Evolutionary conservation across 1,140 invertebrate species (phyloP), one percentile per base, ranked within the genome.

Genomic region (Caligus rogercresseyi): DNA sequence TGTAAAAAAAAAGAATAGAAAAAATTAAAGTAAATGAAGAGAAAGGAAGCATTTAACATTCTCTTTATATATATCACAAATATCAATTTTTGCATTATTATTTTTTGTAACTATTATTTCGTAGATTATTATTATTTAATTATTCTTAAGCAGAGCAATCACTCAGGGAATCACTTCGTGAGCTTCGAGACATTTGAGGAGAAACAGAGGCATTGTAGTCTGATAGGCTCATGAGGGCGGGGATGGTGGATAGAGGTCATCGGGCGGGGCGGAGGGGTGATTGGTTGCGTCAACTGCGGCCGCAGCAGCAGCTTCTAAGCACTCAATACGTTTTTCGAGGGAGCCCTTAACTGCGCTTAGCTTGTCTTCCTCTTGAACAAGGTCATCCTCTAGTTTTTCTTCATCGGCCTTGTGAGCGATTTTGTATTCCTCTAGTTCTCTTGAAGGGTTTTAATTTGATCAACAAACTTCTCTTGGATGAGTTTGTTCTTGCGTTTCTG

Each of bases 341-440:
- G 57, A 60, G 26, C 16, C 18, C 24, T 60, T 60, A 13, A 60
- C 57, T 3, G 26, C 26, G 24, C 24, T n/a, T 15, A 60, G n/a
- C 16, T 18, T 60, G 24, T 60, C 57, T 21, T 60, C 57, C n/a
- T 26, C 18, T n/a, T 20, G 16, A 1, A 18, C 26, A 3, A 60
- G 21, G 16, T 60, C 57, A 43, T 60, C 57, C 21, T 60, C 57
- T 2, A 60, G n/a, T 18, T 20, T 18, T 21, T 60, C 57, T 43
- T 60, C 57, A 15, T 60, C 24, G 14, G 24, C 21, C 24, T 60
- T 60, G 24, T 60, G 57, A 25, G 18, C 26, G 15, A 60, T 60
- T 31, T 60, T 60, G 24, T 60, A 60, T 20, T 60, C 57, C 24
- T 60, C 57, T 26, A 60, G 43, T 43, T 60, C 21, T 43, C 26